Base-by-base conservation (phyloP, 2,888 invertebrate species). In the Deilephila elpenor region DNA sequence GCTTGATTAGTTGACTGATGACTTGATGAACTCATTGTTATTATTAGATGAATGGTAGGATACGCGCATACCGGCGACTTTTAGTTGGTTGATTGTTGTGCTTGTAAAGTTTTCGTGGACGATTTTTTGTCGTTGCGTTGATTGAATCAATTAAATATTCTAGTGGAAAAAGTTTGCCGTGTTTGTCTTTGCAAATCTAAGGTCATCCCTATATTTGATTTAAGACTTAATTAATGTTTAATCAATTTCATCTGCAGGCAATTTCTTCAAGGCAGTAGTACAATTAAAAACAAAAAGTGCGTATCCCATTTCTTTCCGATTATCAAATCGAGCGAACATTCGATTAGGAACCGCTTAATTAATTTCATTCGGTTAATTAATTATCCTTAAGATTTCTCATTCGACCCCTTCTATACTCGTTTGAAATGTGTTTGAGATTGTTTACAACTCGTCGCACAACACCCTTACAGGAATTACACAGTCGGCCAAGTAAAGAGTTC, bases 1-100 rank as follows among this genome's bases (percentile, higher is more conserved):
- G 51, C 44, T 25, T 67, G 67, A 67, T 51, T 67, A 51, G 67
- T 67, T 67, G 51, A 67, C 67, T 67, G 67, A 67, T 67, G 67
- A 67, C 44, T 25, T 51, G 51, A 67, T 14, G 44, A 44, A n/a
- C 56, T 56, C 67, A 51, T 67, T 67, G 67, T 67, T 67, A 67
- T 25, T 51, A 51, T 44, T 44, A 14, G 44, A 67, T 11, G 8
- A 29, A n/a, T n/a, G 64, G 37, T 56, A n/a, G 56, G 51, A 51
- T 51, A 19, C 51, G 6, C 25, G 44, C 51, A 25, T 6, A 17
- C 51, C 25, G 25, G 17, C 44, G 25, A 25, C 17, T 64, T 37
- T 51, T 5, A 44, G 51, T 51, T 51, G 44, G 25, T 51, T 51
- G 67, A 51, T 29, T 51, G 51, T 67, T 51, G 37, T 64, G 64